A percentile compares a stretch with the other conserved stretches of the same genome.
phyloP scores from a whole-genome alignment of 2,888 invertebrate genomes.

The Acleris sparsana region DNA sequence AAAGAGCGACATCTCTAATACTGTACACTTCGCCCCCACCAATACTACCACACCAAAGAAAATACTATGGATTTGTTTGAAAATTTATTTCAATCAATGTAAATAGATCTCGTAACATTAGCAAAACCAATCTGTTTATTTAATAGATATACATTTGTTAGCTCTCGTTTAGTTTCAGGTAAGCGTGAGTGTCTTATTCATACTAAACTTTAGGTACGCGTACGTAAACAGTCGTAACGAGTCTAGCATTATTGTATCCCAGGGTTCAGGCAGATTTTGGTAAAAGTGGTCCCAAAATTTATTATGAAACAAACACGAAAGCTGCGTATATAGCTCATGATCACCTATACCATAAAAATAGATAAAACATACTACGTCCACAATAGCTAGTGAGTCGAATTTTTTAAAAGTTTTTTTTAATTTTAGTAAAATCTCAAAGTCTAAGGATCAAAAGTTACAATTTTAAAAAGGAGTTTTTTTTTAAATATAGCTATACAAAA shows the following conservation, averaged over 20 bases:
- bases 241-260: slow-evolving; percentile 47
- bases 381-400: slow-evolving; percentile 66
- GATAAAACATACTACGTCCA: slow-evolving; percentile 62
- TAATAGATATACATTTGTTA: slow-evolving; percentile 55
- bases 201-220: slow-evolving; percentile 71
- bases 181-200: slow-evolving; percentile 71
- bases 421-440: slow-evolving; percentile 54
- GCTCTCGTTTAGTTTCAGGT: slow-evolving; percentile 51
- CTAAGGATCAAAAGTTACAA: slow-evolving; percentile 57
- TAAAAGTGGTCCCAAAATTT: slow-evolving; percentile 81
- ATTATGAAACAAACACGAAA: slow-evolving; percentile 77
- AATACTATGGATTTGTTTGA: slow-evolving; percentile 78
- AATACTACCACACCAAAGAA: slow-evolving; percentile 67
- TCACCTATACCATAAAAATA: slow-evolving; percentile 48
- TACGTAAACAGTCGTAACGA: slow-evolving; percentile 37
- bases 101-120: slow-evolving; percentile 74
- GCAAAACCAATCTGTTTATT: slow-evolving; percentile 60
- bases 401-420: slow-evolving; percentile 44
- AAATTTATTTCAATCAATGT: slow-evolving; percentile 72
- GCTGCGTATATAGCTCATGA: slow-evolving; percentile 50
- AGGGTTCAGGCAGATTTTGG: slow-evolving; percentile 55
- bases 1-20: slow-evolving; percentile 77
- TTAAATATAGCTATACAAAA: slow-evolving; percentile 72
- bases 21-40: slow-evolving; percentile 74
- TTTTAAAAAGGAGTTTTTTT: slow-evolving; percentile 45